Conservation (phyloP, 1,140 invertebrate genomes). For the Dufourea novaeangliae region DNA sequence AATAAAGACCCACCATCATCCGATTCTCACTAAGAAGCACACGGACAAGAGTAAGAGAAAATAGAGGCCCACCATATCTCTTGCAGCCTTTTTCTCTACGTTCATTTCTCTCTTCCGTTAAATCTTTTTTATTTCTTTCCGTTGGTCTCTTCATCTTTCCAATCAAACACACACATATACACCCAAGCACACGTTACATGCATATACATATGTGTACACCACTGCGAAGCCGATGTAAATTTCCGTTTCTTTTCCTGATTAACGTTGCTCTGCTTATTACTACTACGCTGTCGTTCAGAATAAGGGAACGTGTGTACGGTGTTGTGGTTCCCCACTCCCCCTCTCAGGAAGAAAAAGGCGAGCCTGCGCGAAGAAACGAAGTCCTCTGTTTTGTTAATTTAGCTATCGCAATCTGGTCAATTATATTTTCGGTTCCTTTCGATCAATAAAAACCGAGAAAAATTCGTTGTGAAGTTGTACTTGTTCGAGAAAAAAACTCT, state of each 20-base stretch:
- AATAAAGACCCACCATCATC: slow-evolving; percentile 75
- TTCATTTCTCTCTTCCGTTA: slow-evolving; percentile 7
- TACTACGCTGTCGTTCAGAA: slow-evolving; percentile 5
- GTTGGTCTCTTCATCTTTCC: slow-evolving; percentile 14
- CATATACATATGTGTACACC: background rate
- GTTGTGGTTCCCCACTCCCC: background rate
- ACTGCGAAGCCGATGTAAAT: slow-evolving; percentile 44
- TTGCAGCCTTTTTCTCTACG: slow-evolving; percentile 38
- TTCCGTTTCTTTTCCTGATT: slow-evolving; percentile 30
- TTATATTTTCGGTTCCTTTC: background rate
- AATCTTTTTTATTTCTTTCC: background rate
- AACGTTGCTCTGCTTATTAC: slow-evolving; percentile 13
- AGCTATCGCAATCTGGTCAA: slow-evolving; percentile 1
- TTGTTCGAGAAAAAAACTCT: background rate
- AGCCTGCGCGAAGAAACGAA: background rate
- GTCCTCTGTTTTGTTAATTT: background rate
- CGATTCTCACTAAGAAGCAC: slow-evolving; percentile 71
- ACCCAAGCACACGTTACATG: slow-evolving; percentile 3
- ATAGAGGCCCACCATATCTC: slow-evolving; percentile 67
- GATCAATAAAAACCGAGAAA: slow-evolving; percentile 16
- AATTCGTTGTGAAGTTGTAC: slow-evolving; percentile 21
- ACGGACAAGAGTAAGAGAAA: slow-evolving; percentile 78
- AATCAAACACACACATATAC: slow-evolving; percentile 35
- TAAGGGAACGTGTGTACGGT: slow-evolving; percentile 7
- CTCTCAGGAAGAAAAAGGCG: background rate